Base-by-base conservation (phyloP, 1,140 invertebrate species). In the Solenopsis fugax region DNA sequence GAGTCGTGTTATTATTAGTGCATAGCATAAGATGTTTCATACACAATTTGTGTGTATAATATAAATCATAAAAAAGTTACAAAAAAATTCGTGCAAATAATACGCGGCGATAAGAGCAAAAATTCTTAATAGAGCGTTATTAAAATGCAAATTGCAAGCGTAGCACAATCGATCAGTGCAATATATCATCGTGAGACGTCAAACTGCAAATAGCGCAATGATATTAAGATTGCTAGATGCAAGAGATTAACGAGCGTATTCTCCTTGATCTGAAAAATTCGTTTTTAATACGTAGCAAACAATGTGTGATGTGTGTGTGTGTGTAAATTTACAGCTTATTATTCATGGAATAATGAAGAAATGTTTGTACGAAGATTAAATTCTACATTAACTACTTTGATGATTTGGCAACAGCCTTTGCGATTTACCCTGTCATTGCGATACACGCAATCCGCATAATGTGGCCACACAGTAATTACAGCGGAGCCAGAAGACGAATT, bases 111-210 rank as follows among this genome's bases (percentile, higher is more conserved):
- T 45, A 13, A 73, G 54, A 60, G 41, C 24, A 48, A 10, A 72
- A 21, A 18, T n/a, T 48, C 21, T 50, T 60, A 73, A 75, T 75
- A 60, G n/a, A 21, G 21, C 5, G 13, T 75, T 75, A 18, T 48
- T 73, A 54, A 56, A 81, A 81, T 81, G 69, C 41, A 73, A 84
- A 60, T 75, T 9, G 24, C 34, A 12, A 29, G 18, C 76, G 37
- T 24, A 45, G 21, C 6, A 50, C 24, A n/a, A 75, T 54, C 34
- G 41, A 58, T 45, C 41, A 18, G 7, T 34, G 48, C 12, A 69
- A 81, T 71, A 13, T 71, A 71, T 71, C 65, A 29, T 81, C 21
- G 41, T 37, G 48, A 62, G n/a, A 58, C 9, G 52, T 73, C 13
- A 56, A 56, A 45, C 37, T 10, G 18, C 58, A 6, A 72, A 21